These are phyloP conservation scores for Trichechus manatus DNA, from an alignment of 2,113 vertebrate species.

Conservation along the genomic window DNA sequence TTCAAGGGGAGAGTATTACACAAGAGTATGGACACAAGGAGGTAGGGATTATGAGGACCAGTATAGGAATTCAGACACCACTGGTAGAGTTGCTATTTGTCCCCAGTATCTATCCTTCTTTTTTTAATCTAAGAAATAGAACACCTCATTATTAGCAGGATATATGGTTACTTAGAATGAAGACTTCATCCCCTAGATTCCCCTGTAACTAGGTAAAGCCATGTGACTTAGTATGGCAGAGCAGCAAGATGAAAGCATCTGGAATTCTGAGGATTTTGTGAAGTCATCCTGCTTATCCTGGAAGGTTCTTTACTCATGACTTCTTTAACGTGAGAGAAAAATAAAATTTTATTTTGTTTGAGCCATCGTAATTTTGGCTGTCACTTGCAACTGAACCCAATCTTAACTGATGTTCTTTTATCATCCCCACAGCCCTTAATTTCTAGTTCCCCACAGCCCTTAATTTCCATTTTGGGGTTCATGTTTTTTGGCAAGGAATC, in stretches of 20 bases:
- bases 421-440: neutral
- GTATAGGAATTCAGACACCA: neutral
- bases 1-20: neutral
- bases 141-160: neutral
- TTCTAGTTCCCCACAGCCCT: neutral
- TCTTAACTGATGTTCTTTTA: conserved; percentile 29
- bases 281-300: neutral
- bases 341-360: conserved; percentile 3
- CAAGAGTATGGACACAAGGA: neutral
- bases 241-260: neutral
- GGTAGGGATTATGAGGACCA: neutral
- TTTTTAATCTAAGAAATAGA: conserved; percentile 1
- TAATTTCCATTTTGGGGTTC: neutral
- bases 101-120: neutral
- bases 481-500: neutral
- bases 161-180: neutral
- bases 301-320: neutral
- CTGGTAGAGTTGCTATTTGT: neutral
- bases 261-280: neutral
- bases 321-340: conserved; percentile 11
- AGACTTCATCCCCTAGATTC: neutral
- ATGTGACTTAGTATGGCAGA: neutral
- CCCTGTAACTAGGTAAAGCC: neutral
- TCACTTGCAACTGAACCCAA: neutral
- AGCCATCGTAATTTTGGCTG: too few relatives aligned